Base-by-base conservation (phyloP, 1,140 invertebrate genomes). In the Anastrepha ludens region DNA sequence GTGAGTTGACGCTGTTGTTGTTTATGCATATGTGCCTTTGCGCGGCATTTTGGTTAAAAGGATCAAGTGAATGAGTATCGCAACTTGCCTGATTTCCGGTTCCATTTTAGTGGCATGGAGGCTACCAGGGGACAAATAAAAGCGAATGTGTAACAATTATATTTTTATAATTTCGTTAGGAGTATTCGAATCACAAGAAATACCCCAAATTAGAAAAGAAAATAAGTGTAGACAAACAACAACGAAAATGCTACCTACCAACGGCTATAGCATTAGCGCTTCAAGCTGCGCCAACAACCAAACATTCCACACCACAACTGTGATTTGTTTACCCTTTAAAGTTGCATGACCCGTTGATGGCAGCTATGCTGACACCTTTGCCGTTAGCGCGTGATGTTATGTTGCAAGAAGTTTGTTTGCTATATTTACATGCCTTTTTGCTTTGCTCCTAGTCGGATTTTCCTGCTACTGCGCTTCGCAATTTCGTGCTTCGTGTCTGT, bases 261-360 rank as follows among this genome's bases (percentile, higher is more conserved):
- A 29, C 44, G n/a, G 7, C 29, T 29, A 86, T 29, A 50, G 41
- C 20, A 60, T 44, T 60, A 11, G 59, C 85, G 3, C 41, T 41
- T 62, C 11, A 60, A 59, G 58, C 59, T 15, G 9, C 29, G 62
- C 44, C 85, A 59, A 59, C 59, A 86, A 86, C 17, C 55, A 59
- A 60, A 62, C 39, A 62, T 60, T 60, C 39, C 59, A 62, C 50
- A 86, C 50, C 50, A 13, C 29, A 60, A 86, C 11, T 62, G 85
- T 55, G 85, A 59, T 86, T 86, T 86, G 85, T 86, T 86, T 86
- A 86, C 85, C 58, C 59, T 39, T 86, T 86, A 86, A 86, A 86
- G 29, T 86, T 86, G 55, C 85, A 62, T 86, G 85, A 86, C 85
- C 85, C 59, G 85, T 41, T 62, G 85, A 86, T 86, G 4, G 55